phyloP scores from a whole-genome alignment of 2,888 invertebrate genomes.

The Pseudeuparius sepicola region DNA sequence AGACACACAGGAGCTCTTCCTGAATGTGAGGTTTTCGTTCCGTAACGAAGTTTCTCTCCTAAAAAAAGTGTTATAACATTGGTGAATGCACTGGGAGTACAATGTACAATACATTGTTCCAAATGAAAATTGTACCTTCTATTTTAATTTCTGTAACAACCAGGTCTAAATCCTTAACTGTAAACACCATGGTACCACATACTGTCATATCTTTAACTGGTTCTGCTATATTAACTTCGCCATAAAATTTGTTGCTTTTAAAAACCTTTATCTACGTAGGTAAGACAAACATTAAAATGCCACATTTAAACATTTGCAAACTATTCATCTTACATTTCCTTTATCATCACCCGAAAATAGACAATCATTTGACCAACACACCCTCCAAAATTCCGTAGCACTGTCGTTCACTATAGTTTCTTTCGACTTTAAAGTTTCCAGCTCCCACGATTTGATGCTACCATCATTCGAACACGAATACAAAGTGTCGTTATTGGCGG shows the following conservation, averaged over 20 bases:
- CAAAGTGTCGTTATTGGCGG: conserved; percentile 43
- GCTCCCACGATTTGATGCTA: conserved; percentile 48
- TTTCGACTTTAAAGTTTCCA: conserved; percentile 38
- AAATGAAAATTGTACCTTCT: no score
- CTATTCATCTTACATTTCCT: conserved; percentile 49
- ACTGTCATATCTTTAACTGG: conserved; percentile 53
- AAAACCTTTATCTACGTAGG: conserved; percentile 44
- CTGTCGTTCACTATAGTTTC: conserved; percentile 29
- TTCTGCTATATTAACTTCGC: conserved; percentile 39
- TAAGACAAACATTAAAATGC: conserved; percentile 1
- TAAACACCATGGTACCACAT: conserved; percentile 46
- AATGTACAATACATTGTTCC: no score
- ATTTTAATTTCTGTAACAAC: conserved; percentile 49
- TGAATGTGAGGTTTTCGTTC: conserved; percentile 43
- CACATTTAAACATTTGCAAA: neutral
- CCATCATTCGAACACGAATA: conserved; percentile 58
- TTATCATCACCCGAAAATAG: conserved; percentile 52
- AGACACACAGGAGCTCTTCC: conserved; percentile 48
- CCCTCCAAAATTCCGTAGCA: conserved; percentile 40
- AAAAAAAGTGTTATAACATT: no score
- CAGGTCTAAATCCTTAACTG: conserved; percentile 52
- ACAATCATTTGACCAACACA: conserved; percentile 34
- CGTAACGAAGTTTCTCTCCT: conserved; percentile 28
- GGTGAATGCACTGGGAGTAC: no score
- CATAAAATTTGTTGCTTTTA: conserved; percentile 44